Evolutionary conservation across 1,140 invertebrate genomes (phyloP).

Genomic region (Phthorimaea operculella): DNA sequence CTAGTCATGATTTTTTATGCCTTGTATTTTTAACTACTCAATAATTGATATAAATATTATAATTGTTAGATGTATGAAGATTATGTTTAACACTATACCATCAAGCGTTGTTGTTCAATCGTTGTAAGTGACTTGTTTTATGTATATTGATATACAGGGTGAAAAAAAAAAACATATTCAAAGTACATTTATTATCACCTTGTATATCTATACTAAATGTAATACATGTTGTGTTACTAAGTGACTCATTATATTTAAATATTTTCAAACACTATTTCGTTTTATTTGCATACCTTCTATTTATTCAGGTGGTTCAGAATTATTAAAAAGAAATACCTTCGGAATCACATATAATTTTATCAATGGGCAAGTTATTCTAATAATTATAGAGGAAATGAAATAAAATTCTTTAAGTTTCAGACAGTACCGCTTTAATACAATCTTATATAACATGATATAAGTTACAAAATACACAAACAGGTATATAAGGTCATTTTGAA

Average conservation of each 20-base stretch:
- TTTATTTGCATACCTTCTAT: neutral
- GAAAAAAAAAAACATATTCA: neutral
- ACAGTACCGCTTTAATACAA: conserved; percentile 61
- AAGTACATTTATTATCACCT: conserved; percentile 6
- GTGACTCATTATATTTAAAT: conserved; percentile 12
- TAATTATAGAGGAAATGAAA: no score
- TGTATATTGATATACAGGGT: neutral
- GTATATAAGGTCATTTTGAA: conserved; percentile 20
- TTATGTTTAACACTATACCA: no score
- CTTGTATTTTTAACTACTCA: no score
- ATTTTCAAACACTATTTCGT: conserved; percentile 2
- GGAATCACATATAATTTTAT: no score
- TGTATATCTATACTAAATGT: neutral
- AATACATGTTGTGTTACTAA: neutral
- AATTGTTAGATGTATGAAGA: no score
- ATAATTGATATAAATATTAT: no score
- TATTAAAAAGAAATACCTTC: no score
- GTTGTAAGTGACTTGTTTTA: no score
- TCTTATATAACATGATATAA: conserved; percentile 62
- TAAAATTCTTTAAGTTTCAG: conserved; percentile 13
- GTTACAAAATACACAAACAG: conserved; percentile 63
- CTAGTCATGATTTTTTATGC: no score
- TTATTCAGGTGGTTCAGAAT: no score
- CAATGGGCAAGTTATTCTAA: no score
- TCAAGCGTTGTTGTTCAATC: no score